Percentiles rank a stretch among this genome's conserved stretches.
phyloP scores from a whole-genome alignment of 2,888 invertebrate genomes.

The Plagodis pulveraria region DNA sequence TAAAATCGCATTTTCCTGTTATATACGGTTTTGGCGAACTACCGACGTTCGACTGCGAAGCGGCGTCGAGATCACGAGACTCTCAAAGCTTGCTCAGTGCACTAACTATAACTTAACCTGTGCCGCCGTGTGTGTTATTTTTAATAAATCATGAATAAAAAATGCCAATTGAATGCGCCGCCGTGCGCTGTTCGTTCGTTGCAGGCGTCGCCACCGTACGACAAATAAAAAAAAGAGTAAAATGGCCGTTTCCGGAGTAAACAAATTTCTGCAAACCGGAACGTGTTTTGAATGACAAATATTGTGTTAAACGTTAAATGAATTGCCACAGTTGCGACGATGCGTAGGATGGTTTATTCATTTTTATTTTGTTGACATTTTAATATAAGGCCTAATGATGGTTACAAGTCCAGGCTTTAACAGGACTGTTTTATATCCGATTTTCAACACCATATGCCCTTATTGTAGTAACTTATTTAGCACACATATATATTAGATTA shows the following conservation, averaged over 20 bases:
- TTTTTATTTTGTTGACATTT: too few species aligned
- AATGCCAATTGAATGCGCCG: conserved; percentile 51
- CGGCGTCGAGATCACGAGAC: conserved; percentile 18
- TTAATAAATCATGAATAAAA: conserved; percentile 70
- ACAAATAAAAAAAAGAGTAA: conserved; percentile 43
- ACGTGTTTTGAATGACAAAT: conserved; percentile 54
- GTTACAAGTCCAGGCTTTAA: too few species aligned
- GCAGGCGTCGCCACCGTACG: conserved; percentile 47
- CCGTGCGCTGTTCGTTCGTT: conserved; percentile 21
- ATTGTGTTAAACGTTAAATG: conserved; percentile 18
- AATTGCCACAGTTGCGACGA: background rate
- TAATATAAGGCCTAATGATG: too few species aligned
- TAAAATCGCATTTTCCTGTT: conserved; percentile 48
- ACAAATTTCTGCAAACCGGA: conserved; percentile 59
- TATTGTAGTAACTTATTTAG: too few species aligned
- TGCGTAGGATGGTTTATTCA: too few species aligned
- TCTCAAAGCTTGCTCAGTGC: too few species aligned
- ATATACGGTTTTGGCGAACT: conserved; percentile 55
- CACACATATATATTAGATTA: too few species aligned
- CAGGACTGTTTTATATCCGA: too few species aligned
- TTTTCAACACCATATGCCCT: too few species aligned
- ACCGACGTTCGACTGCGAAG: conserved; percentile 32
- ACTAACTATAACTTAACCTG: too few species aligned
- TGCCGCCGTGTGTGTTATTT: conserved; percentile 62
- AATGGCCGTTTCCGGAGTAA: conserved; percentile 64